Evolutionary conservation across 2,888 invertebrate genomes (phyloP).

Genomic region (Parapristionchus giblindavisi): DNA sequence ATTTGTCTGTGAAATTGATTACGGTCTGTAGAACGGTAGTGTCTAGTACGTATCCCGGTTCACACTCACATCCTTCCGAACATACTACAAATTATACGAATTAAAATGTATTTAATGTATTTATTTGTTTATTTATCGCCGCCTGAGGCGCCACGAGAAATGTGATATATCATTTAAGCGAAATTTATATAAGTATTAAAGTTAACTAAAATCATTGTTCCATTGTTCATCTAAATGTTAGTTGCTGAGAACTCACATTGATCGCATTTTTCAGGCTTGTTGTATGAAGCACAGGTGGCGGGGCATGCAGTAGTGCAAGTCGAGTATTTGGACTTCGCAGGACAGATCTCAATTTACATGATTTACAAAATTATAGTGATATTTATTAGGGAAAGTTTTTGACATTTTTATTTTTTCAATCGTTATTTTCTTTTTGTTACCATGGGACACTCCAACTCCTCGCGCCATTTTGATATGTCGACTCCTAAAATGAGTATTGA

Average conservation of each 20-base stretch:
- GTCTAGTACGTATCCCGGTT: conserved; percentile 62
- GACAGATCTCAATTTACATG: neutral
- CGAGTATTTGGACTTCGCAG: neutral
- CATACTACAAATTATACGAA: no score
- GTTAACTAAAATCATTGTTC: no score
- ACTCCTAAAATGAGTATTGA: conserved; percentile 4
- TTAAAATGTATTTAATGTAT: no score
- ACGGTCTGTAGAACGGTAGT: conserved; percentile 42
- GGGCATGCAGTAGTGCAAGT: conserved; percentile 56
- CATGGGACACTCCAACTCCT: neutral
- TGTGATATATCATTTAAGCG: no score
- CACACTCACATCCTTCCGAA: conserved; percentile 67
- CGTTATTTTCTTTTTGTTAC: no score
- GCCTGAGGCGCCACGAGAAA: no score
- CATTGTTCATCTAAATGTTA: no score
- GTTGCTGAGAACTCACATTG: no score
- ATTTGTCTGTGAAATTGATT: no score
- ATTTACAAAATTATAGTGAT: neutral
- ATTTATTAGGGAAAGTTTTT: neutral
- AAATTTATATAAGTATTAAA: no score
- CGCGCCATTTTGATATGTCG: conserved; percentile 7
- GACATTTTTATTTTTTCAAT: neutral
- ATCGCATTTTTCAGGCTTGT: conserved; percentile 42
- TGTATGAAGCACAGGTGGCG: conserved; percentile 54
- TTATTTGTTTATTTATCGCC: no score